Evolutionary conservation across 2,797 vertebrate genomes (phyloP), one percentile per base, ranked within the genome.

Genomic region (Acipenser transmontanus): DNA sequence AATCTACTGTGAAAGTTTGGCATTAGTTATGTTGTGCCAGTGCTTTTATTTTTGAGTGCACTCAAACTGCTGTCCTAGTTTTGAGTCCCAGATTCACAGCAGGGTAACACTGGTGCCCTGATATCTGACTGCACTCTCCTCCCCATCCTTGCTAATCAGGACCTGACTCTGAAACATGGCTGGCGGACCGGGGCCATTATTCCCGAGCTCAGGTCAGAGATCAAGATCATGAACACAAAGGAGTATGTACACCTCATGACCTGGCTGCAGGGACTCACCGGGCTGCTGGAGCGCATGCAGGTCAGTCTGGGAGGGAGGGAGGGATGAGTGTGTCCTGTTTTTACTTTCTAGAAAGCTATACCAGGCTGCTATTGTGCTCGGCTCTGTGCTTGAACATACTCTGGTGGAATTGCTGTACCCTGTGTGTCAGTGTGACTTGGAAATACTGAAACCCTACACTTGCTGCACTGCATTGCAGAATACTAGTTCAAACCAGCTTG

Each of bases 121-220:
- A 34, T 34, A 34, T 34, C 34, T 34, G 34, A 34, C 34, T 34
- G 34, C 34, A 17, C 17, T 17, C 14, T 9, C 64, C 49, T 68
- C 14, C 17, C 1, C 17, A 17, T 1, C 34, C 49, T 60, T 14
- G 74, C 1, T 73, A 59, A 74, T 61, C 72, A 99, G 97, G 97
- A 99, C 80, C 81, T 99, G 80, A 99, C 97, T 1, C 88, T 99
- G 79, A 99, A 95, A 82, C 97, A 99, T 0, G 97, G 97, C 74
- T 99, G 97, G 97, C 89, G 97, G 71, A 99, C 97, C 0, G 97
- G 97, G 0, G 97, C 97, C 1, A 99, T 99, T 79, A 98, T 99
- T 77, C 97, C 97, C 0, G 97, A 99, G 83, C 80, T 99, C 50
- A 84, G 95, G 61, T 93, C 96, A 0, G 97, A 99, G 86, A 96